A percentile compares a stretch with the other conserved stretches of the same genome.
Conservation (phyloP, 2,888 invertebrate genomes). For the Tenthredo amoena region DNA sequence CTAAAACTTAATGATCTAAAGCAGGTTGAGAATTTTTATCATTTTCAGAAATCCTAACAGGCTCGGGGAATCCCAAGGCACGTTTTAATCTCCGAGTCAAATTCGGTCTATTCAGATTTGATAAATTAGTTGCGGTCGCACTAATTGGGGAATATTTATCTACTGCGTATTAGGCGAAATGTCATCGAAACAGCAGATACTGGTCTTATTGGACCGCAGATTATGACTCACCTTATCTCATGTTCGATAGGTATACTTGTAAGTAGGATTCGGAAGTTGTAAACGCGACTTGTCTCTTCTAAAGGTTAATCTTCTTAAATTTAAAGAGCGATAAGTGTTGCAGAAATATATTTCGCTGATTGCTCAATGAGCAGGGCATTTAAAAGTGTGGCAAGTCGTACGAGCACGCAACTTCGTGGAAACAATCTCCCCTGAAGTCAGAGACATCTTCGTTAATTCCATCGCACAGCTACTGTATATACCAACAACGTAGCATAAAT, state of each 20-base stretch:
- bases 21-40: background rate
- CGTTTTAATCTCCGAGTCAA: background rate
- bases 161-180: background rate
- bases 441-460: background rate
- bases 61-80: background rate
- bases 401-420: conserved; percentile 5
- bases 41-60: background rate
- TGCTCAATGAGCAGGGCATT: conserved; percentile 1
- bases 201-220: background rate
- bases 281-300: background rate
- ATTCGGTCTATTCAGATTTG: background rate
- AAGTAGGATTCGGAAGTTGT: conserved; percentile 1
- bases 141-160: background rate
- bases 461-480: background rate
- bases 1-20: background rate
- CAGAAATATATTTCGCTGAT: conserved; percentile 4
- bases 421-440: conserved; percentile 15
- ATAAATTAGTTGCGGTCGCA: background rate
- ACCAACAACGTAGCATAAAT: background rate
- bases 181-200: background rate
- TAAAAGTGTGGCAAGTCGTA: background rate
- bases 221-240: conserved; percentile 2
- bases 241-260: background rate
- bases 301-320: background rate
- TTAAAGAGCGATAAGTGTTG: background rate